Percentiles rank a stretch among this genome's conserved stretches.
phyloP scores from a whole-genome alignment of 2,797 vertebrate genomes.

The Sebastes variabilis region DNA sequence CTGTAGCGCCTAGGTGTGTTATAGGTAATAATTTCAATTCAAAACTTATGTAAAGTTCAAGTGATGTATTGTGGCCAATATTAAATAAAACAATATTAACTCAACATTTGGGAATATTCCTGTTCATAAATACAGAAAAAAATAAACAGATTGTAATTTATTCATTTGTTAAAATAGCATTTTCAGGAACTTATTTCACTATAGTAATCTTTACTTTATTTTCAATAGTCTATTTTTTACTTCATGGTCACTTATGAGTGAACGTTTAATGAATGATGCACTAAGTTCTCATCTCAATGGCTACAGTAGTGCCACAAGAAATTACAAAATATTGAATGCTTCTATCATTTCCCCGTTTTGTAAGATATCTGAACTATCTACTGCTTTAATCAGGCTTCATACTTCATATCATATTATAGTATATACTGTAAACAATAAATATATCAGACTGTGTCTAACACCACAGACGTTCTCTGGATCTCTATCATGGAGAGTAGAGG shows the following conservation, averaged over 20 bases:
- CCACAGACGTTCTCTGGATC: neutral
- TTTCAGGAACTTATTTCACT: neutral
- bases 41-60: neutral
- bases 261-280: neutral
- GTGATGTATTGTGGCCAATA: neutral
- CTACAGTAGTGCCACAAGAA: neutral
- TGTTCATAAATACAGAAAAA: neutral
- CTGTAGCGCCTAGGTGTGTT: no score
- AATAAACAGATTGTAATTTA: neutral
- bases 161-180: neutral
- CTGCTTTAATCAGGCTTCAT: neutral
- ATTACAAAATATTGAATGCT: neutral
- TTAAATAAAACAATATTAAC: neutral
- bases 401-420: neutral
- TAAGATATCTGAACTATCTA: neutral
- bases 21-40: neutral
- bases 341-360: no score
- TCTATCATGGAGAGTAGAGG: fast-evolving
- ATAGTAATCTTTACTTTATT: neutral
- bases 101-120: neutral
- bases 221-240: neutral
- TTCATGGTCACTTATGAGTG: neutral
- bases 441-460: neutral
- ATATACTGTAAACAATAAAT: neutral
- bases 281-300: neutral